Base-by-base conservation (phyloP, 2,888 invertebrate species). In the Parapristionchus giblindavisi region DNA sequence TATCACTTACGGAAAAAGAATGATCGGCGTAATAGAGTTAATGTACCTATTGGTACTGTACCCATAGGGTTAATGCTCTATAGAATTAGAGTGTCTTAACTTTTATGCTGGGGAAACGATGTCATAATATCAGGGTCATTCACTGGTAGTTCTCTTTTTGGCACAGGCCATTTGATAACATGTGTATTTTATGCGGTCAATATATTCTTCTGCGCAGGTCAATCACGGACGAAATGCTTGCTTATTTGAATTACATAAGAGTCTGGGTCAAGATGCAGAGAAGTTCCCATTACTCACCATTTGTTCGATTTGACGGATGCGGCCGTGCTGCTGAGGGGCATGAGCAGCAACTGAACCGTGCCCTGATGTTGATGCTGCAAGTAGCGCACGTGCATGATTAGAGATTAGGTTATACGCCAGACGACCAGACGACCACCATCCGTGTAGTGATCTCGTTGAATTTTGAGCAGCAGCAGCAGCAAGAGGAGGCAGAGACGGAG, bases 361-460 rank as follows among this genome's bases (percentile, higher is more conserved):
- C 87, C 87, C 77, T 82, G 80, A 77, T 85, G 84, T 74, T 85
- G 83, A 80, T 87, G 87, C 85, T 87, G 87, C 75, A 87, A 85
- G 77, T 87, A 87, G 60, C 84, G 84, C 52, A 87, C 86, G 77
- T 87, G 85, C 87, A 87, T 87, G 40, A 56, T 11, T 17, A 36
- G 60, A 8, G 11, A 21, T 34, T 29, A n/a, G 17, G 60, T 36
- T 8, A 38, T 38, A 34, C 38, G 34, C 60, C 38, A 60, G 36
- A 36, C 21, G 36, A 34, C 11, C 43, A 43, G 43, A 43, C 43
- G 43, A 43, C 43, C 17, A 6, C 36, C 24, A n/a, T 21, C 34
- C 36, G 4, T 32, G 56, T 17, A 56, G 43, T 17, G 27, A 38
- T 38, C 61, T n/a, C n/a, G n/a, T n/a, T n/a, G n/a, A n/a, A n/a